phyloP scores from a whole-genome alignment of 1,140 invertebrate genomes.

The Drosophila chauvacae region DNA sequence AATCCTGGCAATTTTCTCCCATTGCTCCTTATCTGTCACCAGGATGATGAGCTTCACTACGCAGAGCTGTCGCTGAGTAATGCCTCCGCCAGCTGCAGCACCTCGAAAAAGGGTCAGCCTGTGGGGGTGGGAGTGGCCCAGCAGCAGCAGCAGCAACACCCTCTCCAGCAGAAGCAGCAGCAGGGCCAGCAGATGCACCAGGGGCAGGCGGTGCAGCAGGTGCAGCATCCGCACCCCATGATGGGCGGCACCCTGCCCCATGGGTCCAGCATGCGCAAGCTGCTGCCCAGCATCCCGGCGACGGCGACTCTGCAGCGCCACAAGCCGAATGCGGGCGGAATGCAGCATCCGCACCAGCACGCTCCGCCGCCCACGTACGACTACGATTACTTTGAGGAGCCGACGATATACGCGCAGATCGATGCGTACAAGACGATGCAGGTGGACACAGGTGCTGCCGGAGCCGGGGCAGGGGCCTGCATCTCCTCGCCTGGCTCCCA shows the following conservation, averaged over 20 bases:
- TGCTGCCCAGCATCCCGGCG: conserved; percentile 74
- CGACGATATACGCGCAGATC: conserved; percentile 90
- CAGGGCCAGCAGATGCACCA: conserved; percentile 33
- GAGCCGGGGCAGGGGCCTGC: conserved; percentile 65
- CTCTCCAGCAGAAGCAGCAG: conserved; percentile 23
- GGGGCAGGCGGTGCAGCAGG: conserved; percentile 17
- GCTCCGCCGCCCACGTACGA: conserved; percentile 83
- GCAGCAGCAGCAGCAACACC: conserved; percentile 58
- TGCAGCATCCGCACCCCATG: conserved; percentile 44
- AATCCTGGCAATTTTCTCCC: background rate
- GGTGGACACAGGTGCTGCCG: conserved; percentile 60
- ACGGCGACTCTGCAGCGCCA: conserved; percentile 78
- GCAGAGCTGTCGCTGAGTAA: conserved; percentile 87
- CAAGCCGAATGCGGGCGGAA: conserved; percentile 74
- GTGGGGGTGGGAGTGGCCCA: conserved; percentile 47
- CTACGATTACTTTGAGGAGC: conserved; percentile 85
- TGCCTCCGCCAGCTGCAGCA: conserved; percentile 72
- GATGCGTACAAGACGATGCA: conserved; percentile 86
- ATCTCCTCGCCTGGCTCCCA: conserved; percentile 77
- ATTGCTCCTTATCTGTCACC: background rate
- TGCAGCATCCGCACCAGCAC: conserved; percentile 79
- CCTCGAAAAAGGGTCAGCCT: conserved; percentile 58
- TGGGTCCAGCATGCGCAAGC: conserved; percentile 77
- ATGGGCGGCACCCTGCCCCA: conserved; percentile 75
- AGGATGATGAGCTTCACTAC: conserved; percentile 89